Conservation (phyloP, 2,113 vertebrate species). For the Emydocephalus ijimae region DNA sequence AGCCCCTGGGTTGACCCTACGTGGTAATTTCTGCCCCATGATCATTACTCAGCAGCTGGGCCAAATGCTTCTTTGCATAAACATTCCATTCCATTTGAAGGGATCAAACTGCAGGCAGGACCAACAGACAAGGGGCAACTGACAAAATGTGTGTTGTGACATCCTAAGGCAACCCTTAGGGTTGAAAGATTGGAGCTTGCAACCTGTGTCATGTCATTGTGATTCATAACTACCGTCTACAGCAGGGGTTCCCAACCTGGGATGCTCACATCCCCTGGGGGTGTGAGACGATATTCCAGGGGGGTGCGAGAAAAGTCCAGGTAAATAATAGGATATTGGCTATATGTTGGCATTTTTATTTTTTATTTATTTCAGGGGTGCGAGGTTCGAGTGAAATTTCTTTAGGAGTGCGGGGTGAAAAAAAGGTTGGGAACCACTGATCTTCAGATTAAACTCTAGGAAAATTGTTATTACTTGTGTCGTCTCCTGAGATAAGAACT, state of each 20-base stretch:
- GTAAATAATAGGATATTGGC: too few relatives aligned
- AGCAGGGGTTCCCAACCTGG: neutral
- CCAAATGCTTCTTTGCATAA: neutral
- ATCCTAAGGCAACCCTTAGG: neutral
- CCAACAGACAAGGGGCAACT: neutral
- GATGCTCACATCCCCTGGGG: too few relatives aligned
- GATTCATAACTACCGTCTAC: neutral
- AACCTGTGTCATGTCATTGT: neutral
- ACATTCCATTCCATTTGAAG: neutral
- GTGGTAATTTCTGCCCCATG: neutral
- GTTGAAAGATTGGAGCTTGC: neutral
- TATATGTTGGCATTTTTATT: too few relatives aligned
- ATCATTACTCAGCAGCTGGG: neutral
- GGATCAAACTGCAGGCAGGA: neutral
- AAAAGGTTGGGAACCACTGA: too few relatives aligned
- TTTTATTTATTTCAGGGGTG: too few relatives aligned
- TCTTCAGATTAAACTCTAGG: neutral
- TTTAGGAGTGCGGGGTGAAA: too few relatives aligned
- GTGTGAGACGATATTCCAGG: too few relatives aligned
- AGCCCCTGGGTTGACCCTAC: neutral
- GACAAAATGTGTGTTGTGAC: neutral
- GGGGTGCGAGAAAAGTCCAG: too few relatives aligned
- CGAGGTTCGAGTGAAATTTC: too few relatives aligned
- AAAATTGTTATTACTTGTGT: neutral
- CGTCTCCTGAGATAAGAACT: neutral